phyloP scores from a whole-genome alignment of 2,888 invertebrate species.

The Leucophenga maculata region DNA sequence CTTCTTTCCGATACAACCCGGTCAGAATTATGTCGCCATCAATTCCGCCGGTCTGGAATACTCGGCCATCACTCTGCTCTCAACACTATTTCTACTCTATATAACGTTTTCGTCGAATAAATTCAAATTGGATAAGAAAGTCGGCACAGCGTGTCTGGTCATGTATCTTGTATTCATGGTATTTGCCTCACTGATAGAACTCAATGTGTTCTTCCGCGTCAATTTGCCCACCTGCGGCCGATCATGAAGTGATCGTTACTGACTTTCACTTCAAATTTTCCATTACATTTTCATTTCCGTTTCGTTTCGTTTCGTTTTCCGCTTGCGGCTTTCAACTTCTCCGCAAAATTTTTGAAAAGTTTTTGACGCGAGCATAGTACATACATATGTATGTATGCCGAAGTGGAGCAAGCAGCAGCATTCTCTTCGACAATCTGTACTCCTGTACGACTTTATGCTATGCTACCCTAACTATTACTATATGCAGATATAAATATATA shows the following conservation, averaged over 20 bases:
- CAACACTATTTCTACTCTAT: slow-evolving; percentile 88
- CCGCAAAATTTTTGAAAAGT: background rate
- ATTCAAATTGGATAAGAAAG: slow-evolving; percentile 88
- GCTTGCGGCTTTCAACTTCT: background rate
- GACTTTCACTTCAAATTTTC: background rate
- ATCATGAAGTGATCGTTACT: slow-evolving; percentile 63
- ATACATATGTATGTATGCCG: background rate
- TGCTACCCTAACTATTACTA: background rate
- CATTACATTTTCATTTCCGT: background rate
- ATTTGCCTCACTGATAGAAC: slow-evolving; percentile 90
- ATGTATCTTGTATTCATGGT: slow-evolving; percentile 92
- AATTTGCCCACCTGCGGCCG: slow-evolving; percentile 89
- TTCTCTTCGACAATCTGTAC: background rate
- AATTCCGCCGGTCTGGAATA: slow-evolving; percentile 93
- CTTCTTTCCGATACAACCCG: slow-evolving; percentile 84
- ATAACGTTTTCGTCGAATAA: slow-evolving; percentile 88
- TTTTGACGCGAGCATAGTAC: background rate
- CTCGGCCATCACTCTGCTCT: slow-evolving; percentile 89
- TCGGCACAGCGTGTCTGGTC: slow-evolving; percentile 86
- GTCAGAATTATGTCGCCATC: slow-evolving; percentile 87
- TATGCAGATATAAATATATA: slow-evolving; percentile 13
- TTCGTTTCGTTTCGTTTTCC: background rate
- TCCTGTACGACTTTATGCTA: slow-evolving; percentile 14
- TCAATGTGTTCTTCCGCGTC: slow-evolving; percentile 93
- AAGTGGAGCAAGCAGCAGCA: background rate